phyloP scores from a whole-genome alignment of 2,113 vertebrate genomes.

The Taurulus bubalis region DNA sequence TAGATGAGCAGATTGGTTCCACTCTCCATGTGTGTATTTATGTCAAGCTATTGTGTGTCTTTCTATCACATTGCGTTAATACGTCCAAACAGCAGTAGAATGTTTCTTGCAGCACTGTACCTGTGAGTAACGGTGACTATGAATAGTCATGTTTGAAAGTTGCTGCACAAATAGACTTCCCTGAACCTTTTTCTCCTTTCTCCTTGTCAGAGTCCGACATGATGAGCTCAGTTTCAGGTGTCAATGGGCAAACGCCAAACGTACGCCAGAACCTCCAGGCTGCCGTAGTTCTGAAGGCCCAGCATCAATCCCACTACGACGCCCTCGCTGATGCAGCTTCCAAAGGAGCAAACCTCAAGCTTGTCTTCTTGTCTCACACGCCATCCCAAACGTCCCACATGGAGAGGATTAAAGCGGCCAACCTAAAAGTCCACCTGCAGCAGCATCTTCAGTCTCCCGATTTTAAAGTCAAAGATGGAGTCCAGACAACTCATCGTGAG shows the following conservation, averaged over 20 bases:
- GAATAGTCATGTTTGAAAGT: neutral
- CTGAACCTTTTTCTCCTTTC: neutral
- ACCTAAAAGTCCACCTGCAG: constrained; percentile 2
- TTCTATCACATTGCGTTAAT: neutral
- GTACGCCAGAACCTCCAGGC: constrained; percentile 25
- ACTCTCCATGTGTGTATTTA: neutral
- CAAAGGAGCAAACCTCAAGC: constrained; percentile 46
- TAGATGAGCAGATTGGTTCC: neutral
- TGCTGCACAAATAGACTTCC: neutral
- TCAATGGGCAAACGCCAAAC: constrained; percentile 13
- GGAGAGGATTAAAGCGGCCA: constrained; percentile 9
- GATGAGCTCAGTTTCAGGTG: constrained; percentile 56
- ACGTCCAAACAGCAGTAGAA: neutral
- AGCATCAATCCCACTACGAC: constrained; percentile 39
- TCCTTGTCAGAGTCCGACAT: constrained; percentile 67
- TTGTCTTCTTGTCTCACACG: neutral
- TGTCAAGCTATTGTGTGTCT: neutral
- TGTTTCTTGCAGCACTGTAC: neutral
- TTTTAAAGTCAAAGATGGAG: constrained; percentile 1
- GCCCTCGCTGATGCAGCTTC: constrained; percentile 7
- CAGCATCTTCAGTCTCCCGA: neutral
- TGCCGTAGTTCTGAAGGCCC: constrained; percentile 38
- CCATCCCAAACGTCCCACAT: constrained; percentile 20
- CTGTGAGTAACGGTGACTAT: neutral
- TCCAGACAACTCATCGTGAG: neutral